Evolutionary conservation across 2,113 vertebrate genomes (phyloP), one percentile per base, ranked within the genome.

Genomic region (Parotia lawesii): DNA sequence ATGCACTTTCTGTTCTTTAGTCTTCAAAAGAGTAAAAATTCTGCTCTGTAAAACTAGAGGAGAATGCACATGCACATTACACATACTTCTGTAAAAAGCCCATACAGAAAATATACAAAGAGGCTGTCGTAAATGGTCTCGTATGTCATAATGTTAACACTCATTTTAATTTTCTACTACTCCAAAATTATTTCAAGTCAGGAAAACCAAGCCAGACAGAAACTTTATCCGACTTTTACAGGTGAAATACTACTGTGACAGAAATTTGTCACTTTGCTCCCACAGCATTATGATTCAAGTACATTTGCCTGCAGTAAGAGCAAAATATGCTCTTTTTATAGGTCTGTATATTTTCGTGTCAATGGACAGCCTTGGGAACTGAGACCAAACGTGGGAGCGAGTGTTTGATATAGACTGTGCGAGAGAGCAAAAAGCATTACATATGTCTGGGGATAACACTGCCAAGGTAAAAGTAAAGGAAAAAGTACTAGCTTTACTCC

Each of bases 341-440:
- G 37, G 60, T 80, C 62, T 95, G 74, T 93, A 64, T 93, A 92
- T 96, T 82, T 90, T 66, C 73, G 69, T 93, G 69, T 94, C 90
- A 91, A 89, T 56, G 48, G 77, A 93, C 64, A 92, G 92, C 87
- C 80, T 60, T 93, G 85, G 76, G 77, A 96, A 31, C 76, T 51
- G 12, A 93, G 72, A 94, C 40, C 27, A 96, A 96, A 82, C 67
- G 70, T 93, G 79, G 48, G 76, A 96, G 78, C 45, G 85, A 76
- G 76, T 94, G 80, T 88, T 92, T 94, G 87, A 96, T 94, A 88
- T 42, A 88, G 79, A 77, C 62, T 85, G 47, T 87, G 76, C 2
- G 7, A 96, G 85, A 92, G 40, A 87, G 48, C 45, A 93, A 85
- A 96, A 94, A 54, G 50, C 73, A 93, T 89, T 91, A 91, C 58